phyloP scores from a whole-genome alignment of 2,888 invertebrate genomes.

The Idaea straminata region DNA sequence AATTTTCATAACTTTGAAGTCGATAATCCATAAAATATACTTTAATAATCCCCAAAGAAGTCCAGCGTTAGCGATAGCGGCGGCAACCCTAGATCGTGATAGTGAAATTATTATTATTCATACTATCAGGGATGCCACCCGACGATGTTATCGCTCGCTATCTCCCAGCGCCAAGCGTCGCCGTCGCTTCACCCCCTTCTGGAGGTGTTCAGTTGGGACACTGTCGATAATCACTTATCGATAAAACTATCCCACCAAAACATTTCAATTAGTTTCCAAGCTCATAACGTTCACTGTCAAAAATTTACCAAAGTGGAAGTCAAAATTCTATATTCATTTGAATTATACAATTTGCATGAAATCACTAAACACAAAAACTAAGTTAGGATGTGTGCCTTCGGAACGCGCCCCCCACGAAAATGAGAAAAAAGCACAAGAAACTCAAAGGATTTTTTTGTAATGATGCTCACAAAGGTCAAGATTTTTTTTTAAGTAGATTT shows the following conservation, averaged over 20 bases:
- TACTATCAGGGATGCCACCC: slow-evolving; percentile 75
- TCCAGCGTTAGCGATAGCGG: slow-evolving; percentile 35
- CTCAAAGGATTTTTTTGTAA: too few species aligned
- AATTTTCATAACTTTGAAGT: slow-evolving; percentile 13
- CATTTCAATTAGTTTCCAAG: too few species aligned
- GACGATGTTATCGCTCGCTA: slow-evolving; percentile 72
- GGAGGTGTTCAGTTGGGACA: slow-evolving; percentile 38
- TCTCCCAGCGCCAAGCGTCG: slow-evolving; percentile 75
- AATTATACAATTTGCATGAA: too few species aligned
- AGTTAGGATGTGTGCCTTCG: too few species aligned
- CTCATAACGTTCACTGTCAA: too few species aligned
- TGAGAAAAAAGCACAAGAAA: too few species aligned
- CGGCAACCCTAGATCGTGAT: slow-evolving; percentile 69
- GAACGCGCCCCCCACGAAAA: too few species aligned
- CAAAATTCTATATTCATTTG: too few species aligned
- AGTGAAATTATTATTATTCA: slow-evolving; percentile 79
- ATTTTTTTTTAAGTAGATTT: too few species aligned
- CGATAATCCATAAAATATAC: slow-evolving; percentile 26
- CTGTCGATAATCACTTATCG: slow-evolving; percentile 41
- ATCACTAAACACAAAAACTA: too few species aligned
- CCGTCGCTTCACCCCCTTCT: slow-evolving; percentile 73
- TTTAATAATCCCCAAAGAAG: slow-evolving; percentile 6
- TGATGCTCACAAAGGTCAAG: too few species aligned
- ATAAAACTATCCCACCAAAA: slow-evolving; percentile 12
- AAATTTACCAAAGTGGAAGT: too few species aligned